These are phyloP conservation scores for Ochropleura leucogaster DNA, from an alignment of 2,888 invertebrate species.

Conservation along the genomic window DNA sequence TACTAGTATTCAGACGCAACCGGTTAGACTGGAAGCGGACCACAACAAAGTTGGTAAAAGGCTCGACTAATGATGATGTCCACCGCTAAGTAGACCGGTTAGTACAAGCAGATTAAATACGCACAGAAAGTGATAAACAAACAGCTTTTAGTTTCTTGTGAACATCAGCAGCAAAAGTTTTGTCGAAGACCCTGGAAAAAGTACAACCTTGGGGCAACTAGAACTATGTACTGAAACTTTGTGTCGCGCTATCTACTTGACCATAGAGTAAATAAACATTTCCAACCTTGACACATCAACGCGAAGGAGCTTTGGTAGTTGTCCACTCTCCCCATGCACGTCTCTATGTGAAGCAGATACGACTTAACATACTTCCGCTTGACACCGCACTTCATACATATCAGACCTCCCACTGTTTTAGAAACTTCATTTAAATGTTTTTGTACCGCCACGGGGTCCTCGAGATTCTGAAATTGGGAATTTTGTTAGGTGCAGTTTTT, in stretches of 20 bases:
- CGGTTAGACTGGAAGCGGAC: too few relatives aligned
- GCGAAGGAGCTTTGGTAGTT: slow-evolving; percentile 2
- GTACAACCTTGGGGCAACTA: neutral
- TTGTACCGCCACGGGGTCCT: slow-evolving; percentile 42
- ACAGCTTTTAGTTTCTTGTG: neutral
- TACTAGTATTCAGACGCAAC: too few relatives aligned
- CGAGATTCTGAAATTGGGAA: slow-evolving; percentile 45
- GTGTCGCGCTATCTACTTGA: neutral
- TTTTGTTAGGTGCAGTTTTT: neutral
- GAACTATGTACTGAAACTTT: neutral
- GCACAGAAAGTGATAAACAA: too few relatives aligned
- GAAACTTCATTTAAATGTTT: slow-evolving; percentile 56
- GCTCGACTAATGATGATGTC: too few relatives aligned
- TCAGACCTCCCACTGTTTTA: slow-evolving; percentile 51
- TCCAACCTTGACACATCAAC: slow-evolving; percentile 38
- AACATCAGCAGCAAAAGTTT: neutral
- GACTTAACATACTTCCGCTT: slow-evolving; percentile 66
- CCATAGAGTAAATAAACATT: neutral
- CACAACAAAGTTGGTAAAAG: too few relatives aligned
- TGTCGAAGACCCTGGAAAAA: neutral
- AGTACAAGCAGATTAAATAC: too few relatives aligned
- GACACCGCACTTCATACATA: slow-evolving; percentile 64
- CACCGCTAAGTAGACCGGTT: too few relatives aligned
- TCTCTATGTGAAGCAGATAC: slow-evolving; percentile 47
- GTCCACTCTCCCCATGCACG: slow-evolving; percentile 26